phyloP scores from a whole-genome alignment of 1,140 invertebrate species.

The Oncopeltus fasciatus region DNA sequence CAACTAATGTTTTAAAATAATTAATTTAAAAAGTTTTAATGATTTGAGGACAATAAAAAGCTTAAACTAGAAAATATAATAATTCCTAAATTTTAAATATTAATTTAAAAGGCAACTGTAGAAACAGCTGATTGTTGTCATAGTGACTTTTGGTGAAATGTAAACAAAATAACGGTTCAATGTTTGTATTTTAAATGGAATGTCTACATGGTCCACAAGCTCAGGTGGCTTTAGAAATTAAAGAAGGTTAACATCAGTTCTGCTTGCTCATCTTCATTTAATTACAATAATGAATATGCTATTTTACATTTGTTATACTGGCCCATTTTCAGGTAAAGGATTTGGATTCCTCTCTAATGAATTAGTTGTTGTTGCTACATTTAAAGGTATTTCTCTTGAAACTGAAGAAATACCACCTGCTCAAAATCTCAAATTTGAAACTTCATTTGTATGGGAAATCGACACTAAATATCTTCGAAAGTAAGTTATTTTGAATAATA shows the following conservation, averaged over 20 bases:
- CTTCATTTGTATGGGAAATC: conserved; percentile 20
- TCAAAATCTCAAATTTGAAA: conserved; percentile 16
- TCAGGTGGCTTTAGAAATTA: conserved; percentile 13
- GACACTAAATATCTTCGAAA: conserved; percentile 21
- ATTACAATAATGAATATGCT: too few species aligned
- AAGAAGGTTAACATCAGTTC: too few species aligned
- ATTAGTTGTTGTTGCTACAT: conserved; percentile 16
- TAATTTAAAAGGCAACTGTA: too few species aligned
- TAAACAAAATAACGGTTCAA: conserved; percentile 14
- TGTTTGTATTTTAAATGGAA: conserved; percentile 14
- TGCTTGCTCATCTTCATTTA: too few species aligned
- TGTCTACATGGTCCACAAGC: not conserved
- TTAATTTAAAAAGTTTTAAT: too few species aligned
- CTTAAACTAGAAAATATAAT: too few species aligned
- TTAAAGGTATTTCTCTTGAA: conserved; percentile 18
- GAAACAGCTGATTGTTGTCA: conserved; percentile 15
- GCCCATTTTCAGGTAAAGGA: conserved; percentile 19
- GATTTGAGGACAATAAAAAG: too few species aligned
- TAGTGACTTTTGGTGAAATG: conserved; percentile 7
- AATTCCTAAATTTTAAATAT: too few species aligned
- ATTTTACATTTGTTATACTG: too few species aligned
- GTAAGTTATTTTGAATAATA: conserved; percentile 7
- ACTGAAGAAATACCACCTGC: conserved; percentile 15
- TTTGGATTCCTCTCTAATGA: conserved; percentile 20
- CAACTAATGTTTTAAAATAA: too few species aligned